A percentile compares a stretch with the other conserved stretches of the same genome.
These are phyloP conservation scores for Notechis scutatus DNA, from an alignment of 2,113 vertebrate species.

Conservation along the genomic window DNA sequence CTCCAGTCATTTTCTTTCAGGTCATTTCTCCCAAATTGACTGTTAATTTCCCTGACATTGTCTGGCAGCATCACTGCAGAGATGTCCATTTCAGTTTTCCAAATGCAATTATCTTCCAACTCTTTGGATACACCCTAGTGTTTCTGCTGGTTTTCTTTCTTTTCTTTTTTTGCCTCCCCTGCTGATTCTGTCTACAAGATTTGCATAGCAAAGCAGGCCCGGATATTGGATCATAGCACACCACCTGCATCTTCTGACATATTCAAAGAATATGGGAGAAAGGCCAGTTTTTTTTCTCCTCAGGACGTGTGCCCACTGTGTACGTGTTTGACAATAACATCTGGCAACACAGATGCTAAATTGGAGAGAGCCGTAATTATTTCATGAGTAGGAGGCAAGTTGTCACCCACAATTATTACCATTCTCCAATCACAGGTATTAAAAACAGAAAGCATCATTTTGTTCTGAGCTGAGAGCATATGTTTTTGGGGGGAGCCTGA, in stretches of 20 bases:
- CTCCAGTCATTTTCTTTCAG: neutral
- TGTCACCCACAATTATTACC: conserved; percentile 16
- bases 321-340: conserved; percentile 32
- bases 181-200: neutral
- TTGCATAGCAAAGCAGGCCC: neutral
- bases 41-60: no score
- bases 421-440: conserved; percentile 16
- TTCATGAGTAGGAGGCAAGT: conserved; percentile 11
- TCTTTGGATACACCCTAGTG: neutral
- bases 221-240: neutral
- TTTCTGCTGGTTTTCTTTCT: neutral
- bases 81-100: neutral
- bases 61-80: neutral
- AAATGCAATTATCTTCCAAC: neutral
- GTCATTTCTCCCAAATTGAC: neutral
- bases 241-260: conserved; percentile 25
- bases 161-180: neutral
- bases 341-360: conserved; percentile 26
- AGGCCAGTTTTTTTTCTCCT: conserved; percentile 1
- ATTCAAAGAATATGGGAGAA: conserved; percentile 7
- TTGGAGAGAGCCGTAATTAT: conserved; percentile 22
- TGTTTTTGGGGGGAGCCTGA: neutral
- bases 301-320: neutral
- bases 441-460: conserved; percentile 8
- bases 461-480: neutral